Evolutionary conservation across 2,888 invertebrate genomes (phyloP), one percentile per base, ranked within the genome.

Genomic region (Chloroclysta siterata): DNA sequence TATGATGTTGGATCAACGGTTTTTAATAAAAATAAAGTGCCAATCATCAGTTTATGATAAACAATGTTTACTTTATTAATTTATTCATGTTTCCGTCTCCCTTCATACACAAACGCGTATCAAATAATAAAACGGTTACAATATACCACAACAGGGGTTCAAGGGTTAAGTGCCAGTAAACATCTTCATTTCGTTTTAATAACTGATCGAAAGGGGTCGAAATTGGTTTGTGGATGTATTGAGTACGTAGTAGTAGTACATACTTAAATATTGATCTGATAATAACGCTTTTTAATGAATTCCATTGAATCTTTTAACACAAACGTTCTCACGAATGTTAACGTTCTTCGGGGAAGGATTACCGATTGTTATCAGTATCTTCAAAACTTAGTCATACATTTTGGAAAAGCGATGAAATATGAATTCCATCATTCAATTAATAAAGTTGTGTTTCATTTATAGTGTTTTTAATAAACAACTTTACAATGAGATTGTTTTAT

Each of bases 101-200:
- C 56, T 65, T 60, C 59, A 72, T 70, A 72, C 75, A 68, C 70
- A 74, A 78, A 76, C 73, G 22, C 79, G 78, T 75, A 85, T 82
- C 80, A 86, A 88, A 87, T 84, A 83, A 88, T 88, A 75, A 73
- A 81, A 78, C 79, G 80, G 84, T 75, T 78, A 71, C 75, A 60
- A 50, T 65, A 51, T 39, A 66, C 63, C 66, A 63, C 62, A 50
- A 66, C 57, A 63, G 69, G 62, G 77, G 88, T 79, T 76, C 81
- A 90, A 86, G 89, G 90, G 92, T 90, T 91, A 90, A 91, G 78
- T 85, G 77, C 82, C 79, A 83, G 83, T 83, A 88, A 90, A 89
- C 88, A 89, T 87, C 87, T 90, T 84, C 76, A 90, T 88, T 84
- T 77, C 69, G 73, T 77, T 83, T 84, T 85, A 88, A 86, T 88